phyloP scores from a whole-genome alignment of 2,113 vertebrate species.

The Heterocephalus glaber region DNA sequence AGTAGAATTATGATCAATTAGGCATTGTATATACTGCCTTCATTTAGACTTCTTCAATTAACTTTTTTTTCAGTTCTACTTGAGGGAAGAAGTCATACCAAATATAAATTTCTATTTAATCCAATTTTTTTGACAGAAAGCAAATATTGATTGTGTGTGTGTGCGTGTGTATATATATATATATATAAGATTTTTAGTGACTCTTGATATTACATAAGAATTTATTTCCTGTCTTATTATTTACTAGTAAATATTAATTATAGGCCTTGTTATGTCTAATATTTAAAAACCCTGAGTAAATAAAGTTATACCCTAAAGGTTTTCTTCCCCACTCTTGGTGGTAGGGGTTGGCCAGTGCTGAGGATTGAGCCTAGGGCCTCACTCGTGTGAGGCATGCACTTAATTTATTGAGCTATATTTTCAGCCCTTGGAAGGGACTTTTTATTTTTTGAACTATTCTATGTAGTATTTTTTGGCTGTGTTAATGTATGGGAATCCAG shows the following conservation, averaged over 20 bases:
- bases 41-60: conserved; percentile 47
- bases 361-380: neutral
- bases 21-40: neutral
- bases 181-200: conserved; percentile 10
- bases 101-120: conserved; percentile 37
- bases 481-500: neutral
- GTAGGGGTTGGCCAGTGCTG: neutral
- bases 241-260: conserved; percentile 22
- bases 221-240: neutral
- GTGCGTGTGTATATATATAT: no score
- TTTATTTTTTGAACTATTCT: neutral
- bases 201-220: conserved; percentile 32
- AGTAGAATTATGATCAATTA: conserved; percentile 42
- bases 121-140: conserved; percentile 31
- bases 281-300: conserved; percentile 30
- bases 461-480: neutral
- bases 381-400: neutral
- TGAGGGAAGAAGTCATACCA: neutral
- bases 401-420: neutral
- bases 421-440: neutral
- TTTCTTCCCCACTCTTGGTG: neutral
- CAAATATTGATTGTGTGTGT: no score
- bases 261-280: neutral
- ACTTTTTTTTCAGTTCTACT: conserved; percentile 24
- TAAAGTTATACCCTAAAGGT: neutral